Evolutionary conservation across 2,797 vertebrate genomes (phyloP).

Genomic region (Lerista edwardsae): DNA sequence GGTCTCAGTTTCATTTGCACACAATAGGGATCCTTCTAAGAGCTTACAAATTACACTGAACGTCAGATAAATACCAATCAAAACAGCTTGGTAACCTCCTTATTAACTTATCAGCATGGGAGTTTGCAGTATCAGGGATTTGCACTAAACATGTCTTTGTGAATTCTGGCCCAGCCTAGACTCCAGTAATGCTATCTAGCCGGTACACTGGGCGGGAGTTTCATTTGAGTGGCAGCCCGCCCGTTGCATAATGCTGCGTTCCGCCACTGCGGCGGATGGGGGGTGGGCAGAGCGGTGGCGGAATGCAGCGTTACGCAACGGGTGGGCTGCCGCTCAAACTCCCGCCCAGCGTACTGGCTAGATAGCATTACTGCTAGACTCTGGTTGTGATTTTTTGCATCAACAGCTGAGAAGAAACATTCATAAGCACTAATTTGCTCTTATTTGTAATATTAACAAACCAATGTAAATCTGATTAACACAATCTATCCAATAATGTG

Average conservation of each 20-base stretch:
- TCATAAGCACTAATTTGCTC: not conserved
- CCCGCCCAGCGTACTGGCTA: too few species aligned
- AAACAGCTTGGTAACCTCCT: slow-evolving; percentile 35
- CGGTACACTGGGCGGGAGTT: too few species aligned
- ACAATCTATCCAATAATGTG: not conserved
- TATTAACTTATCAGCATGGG: slow-evolving; percentile 40
- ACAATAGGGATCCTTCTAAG: slow-evolving; percentile 24
- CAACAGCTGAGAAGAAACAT: too few species aligned
- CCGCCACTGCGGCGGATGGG: too few species aligned
- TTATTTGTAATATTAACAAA: not conserved
- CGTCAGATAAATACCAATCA: slow-evolving; percentile 22
- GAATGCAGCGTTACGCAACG: too few species aligned
- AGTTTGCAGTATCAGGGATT: slow-evolving; percentile 16
- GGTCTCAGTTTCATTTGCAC: slow-evolving; percentile 31
- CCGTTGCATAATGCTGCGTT: too few species aligned
- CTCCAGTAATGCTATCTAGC: too few species aligned
- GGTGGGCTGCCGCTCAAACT: too few species aligned
- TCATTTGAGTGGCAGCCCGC: too few species aligned
- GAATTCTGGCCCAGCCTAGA: not conserved
- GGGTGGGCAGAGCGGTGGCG: too few species aligned
- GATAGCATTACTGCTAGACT: too few species aligned
- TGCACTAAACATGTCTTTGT: not conserved
- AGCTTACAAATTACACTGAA: slow-evolving; percentile 10
- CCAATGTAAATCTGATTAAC: not conserved
- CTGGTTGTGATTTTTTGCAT: not conserved